phyloP scores from a whole-genome alignment of 1,140 invertebrate genomes.

The Pseudomyrmex cubaensis region DNA sequence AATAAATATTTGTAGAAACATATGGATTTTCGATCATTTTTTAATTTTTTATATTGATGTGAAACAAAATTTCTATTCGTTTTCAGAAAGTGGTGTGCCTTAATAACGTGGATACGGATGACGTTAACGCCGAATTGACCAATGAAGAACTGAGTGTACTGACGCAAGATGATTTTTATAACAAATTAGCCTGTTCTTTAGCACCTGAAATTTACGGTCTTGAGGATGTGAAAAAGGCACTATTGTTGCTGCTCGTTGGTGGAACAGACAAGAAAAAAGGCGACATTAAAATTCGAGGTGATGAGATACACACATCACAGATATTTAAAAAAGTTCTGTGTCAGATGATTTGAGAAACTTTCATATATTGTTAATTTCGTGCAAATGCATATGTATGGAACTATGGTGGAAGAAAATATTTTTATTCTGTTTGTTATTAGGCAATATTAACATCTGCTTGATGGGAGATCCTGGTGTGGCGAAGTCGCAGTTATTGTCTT shows the following conservation, averaged over 20 bases:
- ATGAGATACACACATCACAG: slow-evolving; percentile 17
- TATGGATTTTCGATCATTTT: slow-evolving; percentile 20
- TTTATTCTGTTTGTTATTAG: slow-evolving; percentile 80
- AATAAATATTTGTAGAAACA: slow-evolving; percentile 40
- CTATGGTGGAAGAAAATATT: background rate
- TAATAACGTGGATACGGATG: slow-evolving; percentile 93
- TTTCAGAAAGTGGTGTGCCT: slow-evolving; percentile 89
- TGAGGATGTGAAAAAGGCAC: slow-evolving; percentile 98
- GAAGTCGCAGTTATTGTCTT: slow-evolving; percentile 98
- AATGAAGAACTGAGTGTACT: slow-evolving; percentile 92
- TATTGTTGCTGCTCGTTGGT: slow-evolving; percentile 97
- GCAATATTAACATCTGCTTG: slow-evolving; percentile 99
- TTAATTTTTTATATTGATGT: background rate
- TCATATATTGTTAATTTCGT: background rate
- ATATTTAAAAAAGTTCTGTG: background rate
- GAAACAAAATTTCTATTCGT: slow-evolving; percentile 39
- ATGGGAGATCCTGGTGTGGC: slow-evolving; percentile 99
- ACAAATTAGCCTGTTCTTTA: slow-evolving; percentile 95
- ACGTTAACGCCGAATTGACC: slow-evolving; percentile 90
- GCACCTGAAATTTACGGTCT: slow-evolving; percentile 99
- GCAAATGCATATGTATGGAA: background rate
- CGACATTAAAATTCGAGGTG: slow-evolving; percentile 93
- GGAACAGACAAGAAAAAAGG: slow-evolving; percentile 96
- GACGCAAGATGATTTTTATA: slow-evolving; percentile 95
- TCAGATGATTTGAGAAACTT: slow-evolving; percentile 6